A percentile compares a stretch with the other conserved stretches of the same genome.
These are phyloP conservation scores for Carollia perspicillata DNA, from an alignment of 2,113 vertebrate genomes.

Conservation along the genomic window DNA sequence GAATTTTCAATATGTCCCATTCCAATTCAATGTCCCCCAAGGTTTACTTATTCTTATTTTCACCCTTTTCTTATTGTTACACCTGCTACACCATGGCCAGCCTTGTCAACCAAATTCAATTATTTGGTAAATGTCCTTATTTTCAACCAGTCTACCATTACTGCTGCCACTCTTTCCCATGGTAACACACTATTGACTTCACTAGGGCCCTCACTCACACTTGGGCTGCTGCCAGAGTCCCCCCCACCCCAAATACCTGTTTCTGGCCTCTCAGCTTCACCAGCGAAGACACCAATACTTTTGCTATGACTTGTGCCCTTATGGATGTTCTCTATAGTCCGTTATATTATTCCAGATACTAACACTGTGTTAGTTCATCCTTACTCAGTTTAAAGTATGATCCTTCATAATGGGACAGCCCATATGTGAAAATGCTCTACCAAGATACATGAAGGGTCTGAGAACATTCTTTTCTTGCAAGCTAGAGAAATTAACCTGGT, in stretches of 20 bases:
- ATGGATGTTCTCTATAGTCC: too few relatives aligned
- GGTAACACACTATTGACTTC: not conserved
- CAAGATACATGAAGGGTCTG: not conserved
- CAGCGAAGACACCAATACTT: not conserved
- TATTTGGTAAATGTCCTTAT: not conserved
- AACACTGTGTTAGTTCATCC: not conserved
- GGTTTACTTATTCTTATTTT: not conserved
- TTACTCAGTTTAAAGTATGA: not conserved
- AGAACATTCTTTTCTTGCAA: not conserved
- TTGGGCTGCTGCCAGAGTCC: not conserved
- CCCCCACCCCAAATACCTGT: not conserved
- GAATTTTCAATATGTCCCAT: not conserved
- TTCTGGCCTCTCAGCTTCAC: not conserved
- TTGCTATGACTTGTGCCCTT: not conserved
- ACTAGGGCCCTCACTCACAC: not conserved
- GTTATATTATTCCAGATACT: not conserved
- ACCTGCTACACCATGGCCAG: not conserved
- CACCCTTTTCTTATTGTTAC: not conserved
- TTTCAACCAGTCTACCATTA: not conserved
- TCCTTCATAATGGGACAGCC: not conserved
- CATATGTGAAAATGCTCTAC: not conserved
- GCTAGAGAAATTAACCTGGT: not conserved
- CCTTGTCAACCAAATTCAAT: not conserved
- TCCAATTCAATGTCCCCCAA: not conserved
- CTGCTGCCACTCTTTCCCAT: accelerated